Evolutionary conservation across 1,140 invertebrate genomes (phyloP), one percentile per base, ranked within the genome.

Genomic region (Papilio xuthus): DNA sequence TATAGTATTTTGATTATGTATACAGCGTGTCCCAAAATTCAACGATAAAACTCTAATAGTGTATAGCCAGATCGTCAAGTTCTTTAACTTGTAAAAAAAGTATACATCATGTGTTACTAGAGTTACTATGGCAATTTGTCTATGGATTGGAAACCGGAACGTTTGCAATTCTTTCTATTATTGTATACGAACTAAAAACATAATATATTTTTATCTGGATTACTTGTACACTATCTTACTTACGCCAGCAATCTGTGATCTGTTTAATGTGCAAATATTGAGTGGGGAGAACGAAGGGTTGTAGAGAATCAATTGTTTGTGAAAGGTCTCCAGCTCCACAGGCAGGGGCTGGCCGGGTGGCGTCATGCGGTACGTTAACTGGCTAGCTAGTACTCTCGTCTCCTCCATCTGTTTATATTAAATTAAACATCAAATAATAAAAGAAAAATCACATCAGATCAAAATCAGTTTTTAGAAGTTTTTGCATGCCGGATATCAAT

Each of bases 381-480:
- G 26, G 12, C 80, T 78, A 6, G 79, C 56, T 18, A 81, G 69
- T 10, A 78, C 76, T 7, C 26, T 77, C 4, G 80, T 81, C 18
- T 26, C n/a, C 15, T 71, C 63, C 28, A 83, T 79, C 82, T 83
- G 47, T 63, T 28, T 28, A 32, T 7, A 67, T 67, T 28, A 12
- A 28, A 4, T 3, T 50, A 50, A 18, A 50, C 6, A n/a, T n/a
- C n/a, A n/a, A n/a, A n/a, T n/a, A n/a, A n/a, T n/a, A n/a, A n/a
- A n/a, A n/a, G n/a, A n/a, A n/a, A n/a, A n/a, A n/a, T n/a, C n/a
- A n/a, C n/a, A n/a, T n/a, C n/a, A n/a, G n/a, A n/a, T n/a, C n/a
- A n/a, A n/a, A n/a, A n/a, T n/a, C n/a, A n/a, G n/a, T 18, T 18
- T 50, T 15, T 50, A 50, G 2, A 18, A 18, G 32, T 37, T 37